These are phyloP conservation scores for Trilocha varians DNA, from an alignment of 2,888 invertebrate species.

Conservation along the genomic window DNA sequence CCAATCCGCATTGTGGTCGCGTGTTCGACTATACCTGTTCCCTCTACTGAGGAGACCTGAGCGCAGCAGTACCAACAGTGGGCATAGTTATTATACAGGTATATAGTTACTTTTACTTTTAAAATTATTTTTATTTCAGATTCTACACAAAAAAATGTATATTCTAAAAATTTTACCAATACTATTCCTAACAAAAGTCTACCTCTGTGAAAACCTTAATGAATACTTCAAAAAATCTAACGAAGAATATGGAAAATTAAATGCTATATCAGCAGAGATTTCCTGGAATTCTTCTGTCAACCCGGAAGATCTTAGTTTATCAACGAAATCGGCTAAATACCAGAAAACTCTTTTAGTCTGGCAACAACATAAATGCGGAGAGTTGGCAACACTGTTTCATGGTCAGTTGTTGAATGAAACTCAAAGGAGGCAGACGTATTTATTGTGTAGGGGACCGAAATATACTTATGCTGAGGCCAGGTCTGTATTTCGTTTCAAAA, in stretches of 20 bases:
- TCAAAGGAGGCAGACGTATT: constrained; percentile 68
- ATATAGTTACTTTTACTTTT: too few species aligned
- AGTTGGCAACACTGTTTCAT: constrained; percentile 26
- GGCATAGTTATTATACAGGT: too few species aligned
- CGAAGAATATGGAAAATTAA: constrained; percentile 33
- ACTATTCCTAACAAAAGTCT: constrained; percentile 12
- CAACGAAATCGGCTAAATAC: constrained; percentile 27
- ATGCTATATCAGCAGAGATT: constrained; percentile 42
- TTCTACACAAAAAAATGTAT: constrained; percentile 12
- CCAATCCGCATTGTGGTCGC: too few species aligned
- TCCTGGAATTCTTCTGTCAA: constrained; percentile 51
- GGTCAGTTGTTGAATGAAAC: constrained; percentile 34
- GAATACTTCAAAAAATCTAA: constrained; percentile 42
- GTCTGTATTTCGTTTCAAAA: constrained; percentile 38
- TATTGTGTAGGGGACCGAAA: constrained; percentile 77
- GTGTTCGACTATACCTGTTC: too few species aligned
- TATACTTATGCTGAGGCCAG: constrained; percentile 69
- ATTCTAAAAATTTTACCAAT: constrained; percentile 4
- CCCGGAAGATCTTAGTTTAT: constrained; percentile 31
- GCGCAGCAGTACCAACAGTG: too few species aligned
- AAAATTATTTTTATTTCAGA: too few species aligned
- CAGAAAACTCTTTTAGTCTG: constrained; percentile 38
- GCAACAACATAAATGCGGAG: constrained; percentile 38
- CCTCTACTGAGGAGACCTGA: too few species aligned
- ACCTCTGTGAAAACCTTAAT: constrained; percentile 21